These are phyloP conservation scores for Physella acuta DNA, from an alignment of 1,140 invertebrate genomes.

Conservation along the genomic window DNA sequence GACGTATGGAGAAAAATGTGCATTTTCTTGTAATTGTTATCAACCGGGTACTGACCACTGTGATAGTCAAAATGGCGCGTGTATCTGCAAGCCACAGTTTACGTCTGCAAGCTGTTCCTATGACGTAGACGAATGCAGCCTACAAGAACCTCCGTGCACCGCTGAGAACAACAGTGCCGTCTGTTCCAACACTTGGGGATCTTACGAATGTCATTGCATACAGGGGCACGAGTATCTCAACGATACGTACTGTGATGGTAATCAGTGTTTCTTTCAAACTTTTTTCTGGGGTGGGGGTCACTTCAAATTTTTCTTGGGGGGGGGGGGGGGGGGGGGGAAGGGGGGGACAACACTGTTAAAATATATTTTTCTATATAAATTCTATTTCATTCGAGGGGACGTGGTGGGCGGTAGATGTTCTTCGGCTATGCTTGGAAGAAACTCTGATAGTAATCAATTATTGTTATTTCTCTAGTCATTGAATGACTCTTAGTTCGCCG, in stretches of 20 bases:
- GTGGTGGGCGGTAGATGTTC: too few relatives aligned
- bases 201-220: not conserved
- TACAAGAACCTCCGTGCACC: not conserved
- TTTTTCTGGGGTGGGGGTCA: too few relatives aligned
- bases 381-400: too few relatives aligned
- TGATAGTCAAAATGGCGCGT: not conserved
- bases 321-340: too few relatives aligned
- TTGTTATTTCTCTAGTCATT: too few relatives aligned
- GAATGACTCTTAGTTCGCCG: too few relatives aligned
- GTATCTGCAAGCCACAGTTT: not conserved
- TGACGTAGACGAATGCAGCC: constrained; percentile 1
- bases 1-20: constrained; percentile 3
- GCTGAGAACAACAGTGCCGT: not conserved
- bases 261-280: too few relatives aligned
- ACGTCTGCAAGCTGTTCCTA: not conserved
- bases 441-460: too few relatives aligned
- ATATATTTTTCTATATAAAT: too few relatives aligned
- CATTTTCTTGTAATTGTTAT: not conserved
- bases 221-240: not conserved
- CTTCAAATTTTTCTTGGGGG: too few relatives aligned
- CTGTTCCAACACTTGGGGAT: not conserved
- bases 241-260: not conserved
- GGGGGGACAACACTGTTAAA: too few relatives aligned
- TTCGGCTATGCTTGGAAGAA: too few relatives aligned
- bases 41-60: not conserved